phyloP scores from a whole-genome alignment of 2,888 invertebrate species.

The Aromia moschata region DNA sequence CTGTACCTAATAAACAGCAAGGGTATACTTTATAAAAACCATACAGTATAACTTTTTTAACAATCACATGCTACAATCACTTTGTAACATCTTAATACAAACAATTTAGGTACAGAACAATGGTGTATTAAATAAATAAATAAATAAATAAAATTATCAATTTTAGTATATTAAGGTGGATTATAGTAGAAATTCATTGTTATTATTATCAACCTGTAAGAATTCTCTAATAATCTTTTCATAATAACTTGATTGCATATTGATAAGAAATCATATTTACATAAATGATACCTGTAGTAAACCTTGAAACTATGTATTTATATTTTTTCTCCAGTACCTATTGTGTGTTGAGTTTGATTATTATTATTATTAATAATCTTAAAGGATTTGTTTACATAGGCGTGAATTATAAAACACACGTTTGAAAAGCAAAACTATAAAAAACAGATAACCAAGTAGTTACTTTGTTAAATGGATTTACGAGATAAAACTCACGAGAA shows the following conservation, averaged over 20 bases:
- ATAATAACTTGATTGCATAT: not conserved
- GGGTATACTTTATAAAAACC: too few relatives aligned
- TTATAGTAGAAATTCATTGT: not conserved
- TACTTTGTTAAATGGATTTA: conserved; percentile 57
- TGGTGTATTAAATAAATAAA: too few relatives aligned
- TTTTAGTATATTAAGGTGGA: too few relatives aligned
- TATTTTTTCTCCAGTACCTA: conserved; percentile 3
- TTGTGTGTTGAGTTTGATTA: conserved; percentile 6
- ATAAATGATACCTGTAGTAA: conserved; percentile 12
- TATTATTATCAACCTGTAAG: too few relatives aligned
- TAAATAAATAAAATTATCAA: too few relatives aligned
- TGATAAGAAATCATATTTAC: not conserved
- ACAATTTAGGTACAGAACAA: too few relatives aligned
- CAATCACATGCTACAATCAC: too few relatives aligned
- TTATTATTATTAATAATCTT: conserved; percentile 6
- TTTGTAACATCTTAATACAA: too few relatives aligned
- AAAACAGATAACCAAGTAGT: conserved; percentile 1
- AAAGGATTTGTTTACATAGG: conserved; percentile 18
- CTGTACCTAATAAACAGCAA: too few relatives aligned
- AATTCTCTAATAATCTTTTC: not conserved
- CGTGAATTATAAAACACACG: conserved; percentile 1
- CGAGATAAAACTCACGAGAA: conserved; percentile 76
- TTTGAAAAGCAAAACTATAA: not conserved
- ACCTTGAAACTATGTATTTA: conserved; percentile 9
- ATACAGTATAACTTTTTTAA: too few relatives aligned